These are phyloP conservation scores for Clarias pachynema DNA, from an alignment of 2,797 vertebrate genomes.

Conservation along the genomic window DNA sequence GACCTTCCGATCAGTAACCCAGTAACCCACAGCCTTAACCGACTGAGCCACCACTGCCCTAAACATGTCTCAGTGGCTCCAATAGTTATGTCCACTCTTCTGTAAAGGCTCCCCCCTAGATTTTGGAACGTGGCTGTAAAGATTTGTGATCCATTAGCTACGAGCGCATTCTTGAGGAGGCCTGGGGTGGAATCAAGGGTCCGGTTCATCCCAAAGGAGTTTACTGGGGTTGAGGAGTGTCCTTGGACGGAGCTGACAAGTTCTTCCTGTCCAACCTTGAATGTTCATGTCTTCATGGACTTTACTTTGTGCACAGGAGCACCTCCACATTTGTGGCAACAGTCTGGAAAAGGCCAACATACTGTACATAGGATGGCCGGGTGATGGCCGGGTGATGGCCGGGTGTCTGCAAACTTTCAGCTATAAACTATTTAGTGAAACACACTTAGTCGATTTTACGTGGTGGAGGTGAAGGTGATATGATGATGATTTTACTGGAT, in stretches of 20 bases:
- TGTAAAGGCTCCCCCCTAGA: neutral
- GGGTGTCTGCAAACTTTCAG: neutral
- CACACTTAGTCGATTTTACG: neutral
- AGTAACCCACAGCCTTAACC: no score
- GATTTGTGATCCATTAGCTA: neutral
- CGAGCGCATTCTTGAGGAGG: neutral
- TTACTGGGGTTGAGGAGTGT: neutral
- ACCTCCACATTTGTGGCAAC: neutral
- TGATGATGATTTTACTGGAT: neutral
- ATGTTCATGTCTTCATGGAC: neutral
- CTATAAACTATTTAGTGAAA: neutral
- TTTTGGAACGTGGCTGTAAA: neutral
- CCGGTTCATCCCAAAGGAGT: neutral
- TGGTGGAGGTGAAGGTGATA: neutral
- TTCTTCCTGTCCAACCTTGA: neutral
- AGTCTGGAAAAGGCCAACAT: neutral
- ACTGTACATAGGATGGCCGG: no score
- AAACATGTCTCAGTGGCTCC: no score
- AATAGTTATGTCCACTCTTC: neutral
- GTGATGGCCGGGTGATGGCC: no score
- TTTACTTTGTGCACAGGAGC: no score
- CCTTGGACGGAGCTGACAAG: neutral
- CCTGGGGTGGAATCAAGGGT: neutral
- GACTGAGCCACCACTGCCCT: no score
- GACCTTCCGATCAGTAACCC: no score